These are phyloP conservation scores for Monoplex corrugatus DNA, from an alignment of 2,888 invertebrate species.

Conservation along the genomic window DNA sequence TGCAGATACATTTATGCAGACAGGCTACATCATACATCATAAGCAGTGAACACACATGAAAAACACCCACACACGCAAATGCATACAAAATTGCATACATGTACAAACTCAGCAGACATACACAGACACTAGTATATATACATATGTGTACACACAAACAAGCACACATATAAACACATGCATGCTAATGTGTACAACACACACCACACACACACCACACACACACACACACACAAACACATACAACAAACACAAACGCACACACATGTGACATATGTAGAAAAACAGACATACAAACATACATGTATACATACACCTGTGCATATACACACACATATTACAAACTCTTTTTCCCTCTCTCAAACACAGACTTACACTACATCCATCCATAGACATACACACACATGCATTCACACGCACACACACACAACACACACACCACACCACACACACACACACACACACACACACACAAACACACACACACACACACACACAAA, in stretches of 20 bases:
- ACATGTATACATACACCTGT: not conserved
- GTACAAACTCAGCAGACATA: no score
- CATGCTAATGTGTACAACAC: no score
- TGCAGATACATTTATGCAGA: no score
- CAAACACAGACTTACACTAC: not conserved
- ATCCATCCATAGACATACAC: not conserved
- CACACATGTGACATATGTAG: not conserved
- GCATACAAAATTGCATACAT: no score
- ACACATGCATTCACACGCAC: not conserved
- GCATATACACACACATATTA: not conserved
- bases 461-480: not conserved
- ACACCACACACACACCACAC: no score
- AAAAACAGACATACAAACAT: not conserved
- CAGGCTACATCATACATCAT: no score
- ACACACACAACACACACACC: not conserved
- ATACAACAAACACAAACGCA: not conserved
- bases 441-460: conserved; percentile 4
- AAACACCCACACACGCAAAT: no score
- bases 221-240: not conserved
- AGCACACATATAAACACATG: no score
- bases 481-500: conserved; percentile 9
- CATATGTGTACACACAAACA: no score
- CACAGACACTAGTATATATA: no score
- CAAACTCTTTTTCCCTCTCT: not conserved
- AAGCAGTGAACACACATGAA: no score